Conservation (phyloP, 2,888 invertebrate species). For the Subacronicta megacephala region DNA sequence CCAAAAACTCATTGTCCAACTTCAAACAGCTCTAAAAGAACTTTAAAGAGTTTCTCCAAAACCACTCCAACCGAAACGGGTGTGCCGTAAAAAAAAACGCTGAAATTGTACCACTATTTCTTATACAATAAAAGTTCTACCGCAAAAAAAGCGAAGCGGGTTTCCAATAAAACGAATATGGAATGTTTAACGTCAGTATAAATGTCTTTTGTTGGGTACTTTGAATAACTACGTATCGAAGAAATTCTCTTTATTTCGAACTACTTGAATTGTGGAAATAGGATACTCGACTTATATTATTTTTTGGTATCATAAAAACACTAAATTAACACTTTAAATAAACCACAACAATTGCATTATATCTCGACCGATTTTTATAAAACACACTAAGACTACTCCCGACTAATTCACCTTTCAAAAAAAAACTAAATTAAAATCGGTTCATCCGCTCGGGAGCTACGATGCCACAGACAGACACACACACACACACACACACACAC, state of each 20-base stretch:
- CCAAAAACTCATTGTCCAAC: conserved; percentile 14
- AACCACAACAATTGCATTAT: too few species aligned
- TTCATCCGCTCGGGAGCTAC: too few species aligned
- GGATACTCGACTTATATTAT: too few species aligned
- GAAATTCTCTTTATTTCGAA: conserved; percentile 24
- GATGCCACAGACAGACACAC: too few species aligned
- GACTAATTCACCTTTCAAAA: too few species aligned
- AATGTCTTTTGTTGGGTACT: conserved; percentile 48
- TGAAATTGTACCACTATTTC: conserved; percentile 39
- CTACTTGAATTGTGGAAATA: conserved; percentile 30
- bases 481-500: too few species aligned
- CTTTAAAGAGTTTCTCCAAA: conserved; percentile 13
- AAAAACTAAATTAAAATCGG: too few species aligned
- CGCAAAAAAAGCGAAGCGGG: conserved; percentile 47
- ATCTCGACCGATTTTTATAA: too few species aligned
- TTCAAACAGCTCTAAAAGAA: conserved; percentile 11
- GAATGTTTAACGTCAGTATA: conserved; percentile 52
- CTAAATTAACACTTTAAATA: too few species aligned
- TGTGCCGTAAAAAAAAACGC: conserved; percentile 21
- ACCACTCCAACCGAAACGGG: conserved; percentile 17
- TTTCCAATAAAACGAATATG: conserved; percentile 58
- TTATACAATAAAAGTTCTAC: conserved; percentile 49
- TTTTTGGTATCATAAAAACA: too few species aligned
- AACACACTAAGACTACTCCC: too few species aligned
- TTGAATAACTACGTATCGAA: conserved; percentile 39